phyloP scores from a whole-genome alignment of 2,797 vertebrate species.

The Neopelma chrysocephalum region DNA sequence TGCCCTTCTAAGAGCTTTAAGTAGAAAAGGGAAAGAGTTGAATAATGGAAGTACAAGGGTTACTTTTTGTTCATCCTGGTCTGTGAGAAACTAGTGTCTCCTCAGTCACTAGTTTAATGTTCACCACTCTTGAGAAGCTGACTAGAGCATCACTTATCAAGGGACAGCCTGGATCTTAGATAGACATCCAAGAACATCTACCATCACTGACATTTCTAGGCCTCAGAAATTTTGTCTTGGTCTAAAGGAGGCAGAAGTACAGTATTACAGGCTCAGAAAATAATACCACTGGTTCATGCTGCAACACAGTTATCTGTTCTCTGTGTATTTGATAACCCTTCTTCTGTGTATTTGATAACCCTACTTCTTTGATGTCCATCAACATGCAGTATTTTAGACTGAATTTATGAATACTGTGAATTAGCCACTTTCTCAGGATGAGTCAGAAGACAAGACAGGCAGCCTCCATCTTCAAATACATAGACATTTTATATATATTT shows the following conservation, averaged over 20 bases:
- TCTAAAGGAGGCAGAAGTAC: neutral
- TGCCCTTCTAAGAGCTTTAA: neutral
- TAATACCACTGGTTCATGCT: neutral
- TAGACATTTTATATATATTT: neutral
- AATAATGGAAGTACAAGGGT: neutral
- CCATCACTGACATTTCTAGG: neutral
- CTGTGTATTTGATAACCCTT: neutral
- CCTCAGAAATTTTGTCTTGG: neutral
- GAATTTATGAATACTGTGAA: neutral
- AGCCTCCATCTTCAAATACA: neutral
- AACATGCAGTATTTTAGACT: neutral
- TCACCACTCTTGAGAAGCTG: neutral
- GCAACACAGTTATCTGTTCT: neutral
- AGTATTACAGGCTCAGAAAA: neutral
- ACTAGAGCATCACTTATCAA: neutral
- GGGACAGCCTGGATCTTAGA: neutral
- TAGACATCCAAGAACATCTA: neutral
- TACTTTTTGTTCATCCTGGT: neutral
- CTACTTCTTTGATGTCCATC: neutral
- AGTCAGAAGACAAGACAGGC: neutral
- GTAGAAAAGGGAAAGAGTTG: neutral
- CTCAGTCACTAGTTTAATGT: neutral
- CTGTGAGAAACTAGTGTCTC: neutral
- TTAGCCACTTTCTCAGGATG: neutral
- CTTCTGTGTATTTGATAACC: neutral